A percentile compares a stretch with the other conserved stretches of the same genome.
Conservation (phyloP, 2,888 invertebrate species). For the Folsomia manolachei region DNA sequence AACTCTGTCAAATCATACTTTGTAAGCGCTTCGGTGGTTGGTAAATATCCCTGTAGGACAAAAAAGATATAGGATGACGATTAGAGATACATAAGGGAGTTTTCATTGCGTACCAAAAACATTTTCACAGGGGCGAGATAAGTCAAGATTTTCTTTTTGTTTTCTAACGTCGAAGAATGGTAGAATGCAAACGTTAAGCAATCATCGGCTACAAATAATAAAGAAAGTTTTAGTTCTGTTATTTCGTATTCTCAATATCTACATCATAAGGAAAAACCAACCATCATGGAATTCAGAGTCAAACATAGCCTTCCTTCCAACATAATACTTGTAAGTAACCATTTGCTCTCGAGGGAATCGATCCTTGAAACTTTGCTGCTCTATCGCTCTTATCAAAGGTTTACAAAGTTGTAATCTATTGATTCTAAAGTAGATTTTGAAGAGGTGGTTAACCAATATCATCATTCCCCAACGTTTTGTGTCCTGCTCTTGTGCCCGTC, state of each 20-base stretch:
- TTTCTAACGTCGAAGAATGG: constrained; percentile 77
- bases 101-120: constrained; percentile 63
- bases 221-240: no score
- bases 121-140: constrained; percentile 96
- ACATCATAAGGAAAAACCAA: constrained; percentile 51
- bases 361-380: constrained; percentile 78
- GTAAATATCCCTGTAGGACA: constrained; percentile 74
- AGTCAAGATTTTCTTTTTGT: constrained; percentile 87
- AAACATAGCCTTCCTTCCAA: constrained; percentile 97
- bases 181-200: constrained; percentile 89
- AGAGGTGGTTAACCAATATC: constrained; percentile 91
- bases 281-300: constrained; percentile 89
- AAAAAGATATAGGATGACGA: neutral
- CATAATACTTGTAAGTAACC: constrained; percentile 95
- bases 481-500: constrained; percentile 78
- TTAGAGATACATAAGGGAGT: constrained; percentile 5
- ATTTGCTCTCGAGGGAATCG: constrained; percentile 87
- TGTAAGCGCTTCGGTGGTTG: constrained; percentile 72
- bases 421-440: constrained; percentile 94
- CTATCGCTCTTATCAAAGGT: constrained; percentile 93
- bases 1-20: constrained; percentile 91
- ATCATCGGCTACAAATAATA: constrained; percentile 71
- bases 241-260: neutral
- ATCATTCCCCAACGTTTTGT: constrained; percentile 96
- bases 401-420: constrained; percentile 85